Evolutionary conservation across 2,797 vertebrate genomes (phyloP), one percentile per base, ranked within the genome.

Genomic region (Peromyscus attwateri): DNA sequence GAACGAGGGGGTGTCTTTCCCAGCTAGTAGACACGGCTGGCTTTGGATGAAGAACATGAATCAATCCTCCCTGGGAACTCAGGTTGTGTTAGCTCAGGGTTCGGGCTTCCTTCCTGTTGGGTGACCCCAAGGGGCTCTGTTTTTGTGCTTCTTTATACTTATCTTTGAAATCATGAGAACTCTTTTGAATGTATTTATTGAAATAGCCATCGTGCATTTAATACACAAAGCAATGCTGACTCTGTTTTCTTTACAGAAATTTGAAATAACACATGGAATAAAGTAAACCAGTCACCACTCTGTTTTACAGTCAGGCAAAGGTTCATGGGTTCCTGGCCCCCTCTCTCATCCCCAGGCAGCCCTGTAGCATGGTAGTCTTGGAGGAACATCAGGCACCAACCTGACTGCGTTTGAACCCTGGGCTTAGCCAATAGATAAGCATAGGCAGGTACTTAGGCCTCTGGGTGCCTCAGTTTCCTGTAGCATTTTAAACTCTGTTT

Each of bases 211-310:
- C 55, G 57, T 43, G 55, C 1, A 84, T 64, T 83, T 43, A 80
- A 73, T 94, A 87, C 87, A 80, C 2, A 92, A 83, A 82, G 31
- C 70, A 76, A 23, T 75, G 40, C 29, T 6, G 10, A 43, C 70
- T 88, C 55, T 87, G 34, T 91, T 76, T 92, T 91, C 80, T 62
- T 79, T 77, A 89, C 34, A 60, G 73, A 87, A 79, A 27, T 89
- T 95, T 23, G 71, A 89, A 93, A 55, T 10, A 95, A 37, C 34
- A 11, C 19, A 85, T 5, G 25, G 11, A 84, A 76, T 87, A 43
- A 75, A 71, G 37, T 49, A 71, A 68, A 16, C 80, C 31, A 85
- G 79, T 80, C 21, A 71, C n/a, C 3, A 52, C 4, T 10, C 23
- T 16, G 3, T 34, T 46, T 82, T 73, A 52, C 4, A 40, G n/a